These are phyloP conservation scores for Vespertilio murinus DNA, from an alignment of 2,797 vertebrate genomes.

Conservation along the genomic window DNA sequence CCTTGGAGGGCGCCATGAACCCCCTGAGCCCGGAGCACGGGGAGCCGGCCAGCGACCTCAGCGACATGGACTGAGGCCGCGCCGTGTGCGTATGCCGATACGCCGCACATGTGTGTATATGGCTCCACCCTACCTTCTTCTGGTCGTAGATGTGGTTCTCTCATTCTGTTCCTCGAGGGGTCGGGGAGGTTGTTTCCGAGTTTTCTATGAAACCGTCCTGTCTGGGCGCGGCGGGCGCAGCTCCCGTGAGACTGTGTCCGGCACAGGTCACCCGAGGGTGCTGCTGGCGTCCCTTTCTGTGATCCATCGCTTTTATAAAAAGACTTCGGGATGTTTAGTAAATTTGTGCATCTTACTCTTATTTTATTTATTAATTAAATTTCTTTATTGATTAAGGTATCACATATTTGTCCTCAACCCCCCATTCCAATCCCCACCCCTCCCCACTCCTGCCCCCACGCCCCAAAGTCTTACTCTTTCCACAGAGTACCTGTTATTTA, in stretches of 20 bases:
- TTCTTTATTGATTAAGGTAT: too few relatives aligned
- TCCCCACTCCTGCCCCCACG: too few relatives aligned
- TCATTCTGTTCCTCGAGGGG: conserved; percentile 62
- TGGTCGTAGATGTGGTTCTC: conserved; percentile 85
- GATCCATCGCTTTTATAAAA: conserved; percentile 80
- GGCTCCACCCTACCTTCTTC: conserved; percentile 93
- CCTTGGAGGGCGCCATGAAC: conserved; percentile 95
- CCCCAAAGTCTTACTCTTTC: too few relatives aligned
- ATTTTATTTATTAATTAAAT: too few relatives aligned
- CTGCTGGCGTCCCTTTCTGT: conserved; percentile 78
- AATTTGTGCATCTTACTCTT: too few relatives aligned
- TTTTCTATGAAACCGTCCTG: conserved; percentile 74
- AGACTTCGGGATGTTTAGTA: too few relatives aligned
- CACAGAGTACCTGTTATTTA: conserved; percentile 86
- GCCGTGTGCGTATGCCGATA: conserved; percentile 85
- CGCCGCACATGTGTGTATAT: conserved; percentile 95
- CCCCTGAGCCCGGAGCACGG: conserved; percentile 96
- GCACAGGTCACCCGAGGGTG: conserved; percentile 58
- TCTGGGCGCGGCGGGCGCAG: not conserved
- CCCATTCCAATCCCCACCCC: too few relatives aligned
- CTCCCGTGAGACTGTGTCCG: too few relatives aligned
- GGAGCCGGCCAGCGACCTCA: conserved; percentile 96
- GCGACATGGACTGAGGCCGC: conserved; percentile 91
- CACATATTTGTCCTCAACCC: too few relatives aligned
- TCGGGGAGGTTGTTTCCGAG: conserved; percentile 72